Base-by-base conservation (phyloP, 2,888 invertebrate genomes). In the Leptopterna dolabrata region DNA sequence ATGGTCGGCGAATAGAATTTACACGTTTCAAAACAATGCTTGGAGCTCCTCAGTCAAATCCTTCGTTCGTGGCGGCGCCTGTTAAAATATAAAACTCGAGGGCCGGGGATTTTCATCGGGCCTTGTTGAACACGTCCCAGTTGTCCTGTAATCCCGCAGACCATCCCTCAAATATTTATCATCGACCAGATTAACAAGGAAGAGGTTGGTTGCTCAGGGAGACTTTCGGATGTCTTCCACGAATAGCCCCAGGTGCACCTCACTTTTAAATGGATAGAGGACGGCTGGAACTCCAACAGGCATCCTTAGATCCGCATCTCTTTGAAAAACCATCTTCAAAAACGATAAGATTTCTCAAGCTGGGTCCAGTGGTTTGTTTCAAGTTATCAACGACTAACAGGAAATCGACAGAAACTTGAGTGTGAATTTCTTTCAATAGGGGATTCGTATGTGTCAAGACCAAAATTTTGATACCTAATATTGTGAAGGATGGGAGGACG, bases 91-190 rank as follows among this genome's bases (percentile, higher is more conserved):
- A 73, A 41, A 30, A 13, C 14, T 16, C 9, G 36, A 9, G 16
- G 30, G 16, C 73, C 19, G 24, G 24, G 63, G 36, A 16, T 29
- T 73, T 73, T 73, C 73, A 73, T 4, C 24, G 63, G 27, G 19
- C 73, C 73, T 2, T 73, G 73, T 73, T 41, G 3, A 73, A 73
- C 73, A 73, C 73, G 73, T 73, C 73, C 30, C 30, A 41, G 73
- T 41, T 73, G 73, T 73, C 73, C 73, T 36, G 73, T 73, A 73
- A 73, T 73, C 73, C 36, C 14, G 14, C 9, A 9, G 73, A n/a
- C 16, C n/a, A n/a, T 41, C 73, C 36, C 30, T 29, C 29, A 73
- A 73, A 73, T 36, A 30, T 73, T 55, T 36, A 47, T 4, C 47
- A 47, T 29, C 70, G 36, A 73, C 73, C 19, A 36, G 30, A 73